Base-by-base conservation (phyloP, 1,140 invertebrate genomes). In the Aphelenchoides fujianensis region DNA sequence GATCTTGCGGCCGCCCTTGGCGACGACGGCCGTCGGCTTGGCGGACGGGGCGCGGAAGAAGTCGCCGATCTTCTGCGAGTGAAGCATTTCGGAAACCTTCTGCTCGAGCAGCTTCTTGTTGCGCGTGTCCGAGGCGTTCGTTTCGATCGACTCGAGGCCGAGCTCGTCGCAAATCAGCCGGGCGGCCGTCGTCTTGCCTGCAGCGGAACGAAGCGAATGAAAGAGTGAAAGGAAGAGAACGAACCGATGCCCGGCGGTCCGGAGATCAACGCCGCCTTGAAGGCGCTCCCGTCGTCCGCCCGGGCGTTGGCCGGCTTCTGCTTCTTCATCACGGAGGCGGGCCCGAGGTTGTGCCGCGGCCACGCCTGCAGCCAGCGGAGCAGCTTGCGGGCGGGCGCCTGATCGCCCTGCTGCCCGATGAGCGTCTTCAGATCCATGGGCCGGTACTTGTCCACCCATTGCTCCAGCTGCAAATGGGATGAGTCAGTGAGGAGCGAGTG, bases 361-460 rank as follows among this genome's bases (percentile, higher is more conserved):
- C 97, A 99, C 84, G 92, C 90, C 9, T 88, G 86, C 28, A 98
- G 85, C 96, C 96, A 99, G 63, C 79, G 74, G 0, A 90, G 85
- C 19, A 99, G 86, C 87, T 98, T 98, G 63, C 90, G 91, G 16
- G 92, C 91, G 87, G 91, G 92, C 81, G 93, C 96, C 71, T 90
- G 90, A 3, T 94, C 90, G 1, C 92, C 92, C 79, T 92, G 90
- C 86, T 98, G 95, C 12, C 96, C 89, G 80, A 99, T 93, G 36
- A 99, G 90, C 74, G 92, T 89, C 81, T 94, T 97, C 27, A 92
- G 84, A 48, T 84, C 88, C 59, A 87, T 89, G 0, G 97, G 97
- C 85, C 93, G 94, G 84, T 98, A 97, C 86, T 97, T 98, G 74
- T 99, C 97, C 0, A 97, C 95, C 90, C 93, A 95, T 63, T 34